Conservation (phyloP, 2,113 vertebrate genomes). For the Mesocricetus auratus region DNA sequence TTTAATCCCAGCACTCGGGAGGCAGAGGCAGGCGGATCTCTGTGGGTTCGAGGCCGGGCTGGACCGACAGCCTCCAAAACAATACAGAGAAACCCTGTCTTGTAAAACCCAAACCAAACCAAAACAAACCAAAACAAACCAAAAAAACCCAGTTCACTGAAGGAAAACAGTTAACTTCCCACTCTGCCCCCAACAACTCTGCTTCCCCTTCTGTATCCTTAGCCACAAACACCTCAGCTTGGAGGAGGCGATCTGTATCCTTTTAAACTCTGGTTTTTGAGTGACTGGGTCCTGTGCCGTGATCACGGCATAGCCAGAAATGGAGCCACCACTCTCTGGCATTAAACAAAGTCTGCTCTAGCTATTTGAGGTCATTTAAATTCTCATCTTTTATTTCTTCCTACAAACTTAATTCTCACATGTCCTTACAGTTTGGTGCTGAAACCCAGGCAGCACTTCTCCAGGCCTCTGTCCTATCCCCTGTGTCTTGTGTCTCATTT, state of each 20-base stretch:
- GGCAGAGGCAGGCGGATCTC: no score
- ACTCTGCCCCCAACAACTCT: not conserved
- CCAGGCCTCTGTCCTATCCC: not conserved
- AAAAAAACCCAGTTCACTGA: not conserved
- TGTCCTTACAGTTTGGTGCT: not conserved
- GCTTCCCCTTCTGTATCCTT: not conserved
- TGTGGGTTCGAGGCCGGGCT: no score
- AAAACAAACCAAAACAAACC: no score
- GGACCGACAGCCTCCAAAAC: no score
- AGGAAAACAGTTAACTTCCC: not conserved
- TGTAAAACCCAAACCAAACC: no score
- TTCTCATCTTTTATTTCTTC: not conserved
- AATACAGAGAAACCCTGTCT: no score
- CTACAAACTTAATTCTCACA: not conserved
- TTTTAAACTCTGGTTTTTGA: not conserved
- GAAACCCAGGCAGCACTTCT: not conserved
- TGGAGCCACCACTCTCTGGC: not conserved
- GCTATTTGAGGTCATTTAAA: not conserved
- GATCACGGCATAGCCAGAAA: not conserved
- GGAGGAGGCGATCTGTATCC: not conserved
- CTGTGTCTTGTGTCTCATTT: not conserved
- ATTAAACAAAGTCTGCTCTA: not conserved
- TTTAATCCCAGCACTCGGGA: no score
- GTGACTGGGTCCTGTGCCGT: not conserved
- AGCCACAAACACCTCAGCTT: not conserved